phyloP scores from a whole-genome alignment of 1,140 invertebrate genomes.

The Leptinotarsa texana region DNA sequence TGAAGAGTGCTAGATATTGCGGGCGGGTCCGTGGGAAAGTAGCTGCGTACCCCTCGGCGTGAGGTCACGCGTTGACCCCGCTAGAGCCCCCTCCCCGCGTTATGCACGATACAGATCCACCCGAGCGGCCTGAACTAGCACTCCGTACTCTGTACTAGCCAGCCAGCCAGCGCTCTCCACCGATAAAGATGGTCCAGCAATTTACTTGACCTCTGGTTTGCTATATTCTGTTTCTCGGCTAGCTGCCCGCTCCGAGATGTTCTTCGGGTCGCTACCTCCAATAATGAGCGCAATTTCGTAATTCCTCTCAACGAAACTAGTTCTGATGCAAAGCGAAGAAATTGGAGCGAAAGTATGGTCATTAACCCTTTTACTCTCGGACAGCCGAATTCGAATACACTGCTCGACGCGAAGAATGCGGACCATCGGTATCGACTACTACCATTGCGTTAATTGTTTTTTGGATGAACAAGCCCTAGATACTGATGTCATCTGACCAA shows the following conservation, averaged over 20 bases:
- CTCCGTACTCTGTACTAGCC: slow-evolving; percentile 29
- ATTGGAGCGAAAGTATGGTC: slow-evolving; percentile 24
- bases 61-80: slow-evolving; percentile 56
- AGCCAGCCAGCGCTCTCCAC: slow-evolving; percentile 4
- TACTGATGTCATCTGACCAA: too few species aligned
- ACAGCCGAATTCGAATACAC: slow-evolving; percentile 2
- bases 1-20: slow-evolving; percentile 57
- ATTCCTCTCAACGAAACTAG: slow-evolving; percentile 4
- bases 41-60: slow-evolving; percentile 56
- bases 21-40: slow-evolving; percentile 57
- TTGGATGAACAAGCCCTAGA: too few species aligned
- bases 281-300: slow-evolving; percentile 23
- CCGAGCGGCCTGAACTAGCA: slow-evolving; percentile 49
- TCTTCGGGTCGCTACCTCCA: slow-evolving; percentile 12
- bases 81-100: slow-evolving; percentile 38
- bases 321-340: slow-evolving; percentile 23
- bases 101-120: slow-evolving; percentile 52
- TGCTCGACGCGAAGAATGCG: neutral
- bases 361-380: slow-evolving; percentile 8
- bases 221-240: slow-evolving; percentile 6
- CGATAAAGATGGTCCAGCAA: slow-evolving; percentile 32
- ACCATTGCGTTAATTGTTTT: too few species aligned
- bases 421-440: too few species aligned
- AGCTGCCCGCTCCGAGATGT: slow-evolving; percentile 4
- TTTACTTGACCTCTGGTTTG: slow-evolving; percentile 29